Evolutionary conservation across 2,797 vertebrate species (phyloP).

Genomic region (Coilia nasus): DNA sequence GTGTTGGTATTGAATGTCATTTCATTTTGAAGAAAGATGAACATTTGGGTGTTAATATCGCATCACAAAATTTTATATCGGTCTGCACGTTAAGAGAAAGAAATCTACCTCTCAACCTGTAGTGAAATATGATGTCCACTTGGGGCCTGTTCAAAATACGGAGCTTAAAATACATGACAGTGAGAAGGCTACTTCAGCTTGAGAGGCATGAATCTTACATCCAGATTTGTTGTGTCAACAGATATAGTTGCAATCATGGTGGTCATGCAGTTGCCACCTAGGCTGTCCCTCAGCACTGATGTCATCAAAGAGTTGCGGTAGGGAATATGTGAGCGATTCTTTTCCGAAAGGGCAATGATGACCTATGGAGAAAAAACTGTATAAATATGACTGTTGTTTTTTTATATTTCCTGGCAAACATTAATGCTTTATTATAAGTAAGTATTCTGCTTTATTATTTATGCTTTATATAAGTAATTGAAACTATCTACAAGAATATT

Average conservation of each 20-base stretch:
- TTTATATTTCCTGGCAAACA: background rate
- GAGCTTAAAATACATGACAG: too few species aligned
- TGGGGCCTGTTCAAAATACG: too few species aligned
- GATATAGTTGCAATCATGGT: constrained; percentile 94
- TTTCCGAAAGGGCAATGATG: constrained; percentile 93
- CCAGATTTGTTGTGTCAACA: constrained; percentile 86
- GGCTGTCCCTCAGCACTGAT: constrained; percentile 92
- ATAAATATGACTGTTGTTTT: background rate
- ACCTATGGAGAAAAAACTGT: constrained; percentile 75
- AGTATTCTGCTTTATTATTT: too few species aligned
- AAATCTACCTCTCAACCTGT: too few species aligned
- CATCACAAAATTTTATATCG: too few species aligned
- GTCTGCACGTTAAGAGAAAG: too few species aligned
- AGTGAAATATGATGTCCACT: too few species aligned
- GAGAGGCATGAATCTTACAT: constrained; percentile 69
- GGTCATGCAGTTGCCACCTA: constrained; percentile 98
- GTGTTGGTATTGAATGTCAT: too few species aligned
- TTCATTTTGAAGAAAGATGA: too few species aligned
- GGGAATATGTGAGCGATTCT: constrained; percentile 89
- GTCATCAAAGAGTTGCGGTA: constrained; percentile 98
- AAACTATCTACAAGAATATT: background rate
- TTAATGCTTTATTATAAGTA: too few species aligned
- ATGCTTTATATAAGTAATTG: background rate
- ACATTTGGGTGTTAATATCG: too few species aligned
- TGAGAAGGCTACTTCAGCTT: too few species aligned